Conservation (phyloP, 2,797 vertebrate genomes). For the Rhabdomys pumilio region DNA sequence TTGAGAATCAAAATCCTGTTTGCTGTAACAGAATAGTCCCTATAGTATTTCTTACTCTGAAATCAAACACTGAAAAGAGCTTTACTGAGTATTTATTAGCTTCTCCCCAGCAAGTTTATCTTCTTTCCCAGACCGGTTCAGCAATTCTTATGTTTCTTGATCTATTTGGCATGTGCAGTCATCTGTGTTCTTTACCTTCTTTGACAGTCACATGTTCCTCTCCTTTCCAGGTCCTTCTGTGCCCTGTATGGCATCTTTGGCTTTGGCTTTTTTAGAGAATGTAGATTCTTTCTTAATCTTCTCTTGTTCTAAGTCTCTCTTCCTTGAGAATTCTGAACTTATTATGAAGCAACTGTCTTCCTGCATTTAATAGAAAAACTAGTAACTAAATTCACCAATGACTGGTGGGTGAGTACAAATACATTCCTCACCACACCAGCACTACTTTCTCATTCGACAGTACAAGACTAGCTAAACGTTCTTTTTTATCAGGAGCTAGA, state of each 20-base stretch:
- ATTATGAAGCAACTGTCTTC: constrained; percentile 89
- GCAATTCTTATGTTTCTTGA: not conserved
- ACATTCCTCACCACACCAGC: not conserved
- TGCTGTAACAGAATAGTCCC: not conserved
- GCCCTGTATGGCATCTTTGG: not conserved
- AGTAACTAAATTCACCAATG: not conserved
- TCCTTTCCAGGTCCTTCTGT: constrained; percentile 28
- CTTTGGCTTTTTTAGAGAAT: constrained; percentile 59
- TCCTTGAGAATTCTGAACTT: constrained; percentile 87
- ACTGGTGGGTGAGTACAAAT: not conserved
- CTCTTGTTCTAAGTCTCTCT: constrained; percentile 72
- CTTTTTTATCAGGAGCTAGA: not conserved
- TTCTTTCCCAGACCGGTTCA: not conserved
- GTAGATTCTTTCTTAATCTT: constrained; percentile 33
- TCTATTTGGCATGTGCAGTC: not conserved
- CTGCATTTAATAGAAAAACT: constrained; percentile 75
- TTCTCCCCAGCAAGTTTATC: not conserved
- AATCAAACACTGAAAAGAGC: constrained; percentile 9
- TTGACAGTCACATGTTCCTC: not conserved
- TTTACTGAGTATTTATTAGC: not conserved
- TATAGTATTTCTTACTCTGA: not conserved
- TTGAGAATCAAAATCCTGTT: not conserved
- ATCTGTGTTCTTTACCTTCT: constrained; percentile 62
- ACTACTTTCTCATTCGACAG: not conserved
- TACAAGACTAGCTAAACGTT: not conserved